Conservation (phyloP, 1,140 invertebrate species). For the Sycobia sp. region DNA sequence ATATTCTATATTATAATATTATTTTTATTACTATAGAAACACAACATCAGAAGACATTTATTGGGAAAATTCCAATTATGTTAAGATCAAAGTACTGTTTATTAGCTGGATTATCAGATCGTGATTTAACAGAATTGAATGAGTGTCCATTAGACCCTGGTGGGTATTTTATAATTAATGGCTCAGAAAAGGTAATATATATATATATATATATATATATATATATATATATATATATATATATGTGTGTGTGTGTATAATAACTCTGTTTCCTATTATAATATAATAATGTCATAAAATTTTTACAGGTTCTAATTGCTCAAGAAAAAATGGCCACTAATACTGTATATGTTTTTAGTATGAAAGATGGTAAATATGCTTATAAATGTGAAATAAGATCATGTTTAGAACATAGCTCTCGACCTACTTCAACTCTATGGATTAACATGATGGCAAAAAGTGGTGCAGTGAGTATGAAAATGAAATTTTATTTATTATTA, state of each 20-base stretch:
- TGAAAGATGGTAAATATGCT: slow-evolving; percentile 97
- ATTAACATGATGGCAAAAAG: slow-evolving; percentile 99
- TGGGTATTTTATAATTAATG: slow-evolving; percentile 96
- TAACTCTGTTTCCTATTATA: too few species aligned
- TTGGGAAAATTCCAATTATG: slow-evolving; percentile 99
- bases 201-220: too few species aligned
- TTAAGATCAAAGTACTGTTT: slow-evolving; percentile 95
- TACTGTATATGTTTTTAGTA: slow-evolving; percentile 98
- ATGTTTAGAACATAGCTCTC: slow-evolving; percentile 88
- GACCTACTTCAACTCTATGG: slow-evolving; percentile 95
- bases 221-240: too few species aligned
- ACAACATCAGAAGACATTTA: slow-evolving; percentile 87
- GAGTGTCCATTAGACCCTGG: slow-evolving; percentile 99
- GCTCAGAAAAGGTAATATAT: slow-evolving; percentile 83
- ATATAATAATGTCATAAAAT: slow-evolving; percentile 18
- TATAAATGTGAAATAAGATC: slow-evolving; percentile 97
- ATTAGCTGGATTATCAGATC: slow-evolving; percentile 88
- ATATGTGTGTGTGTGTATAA: too few species aligned
- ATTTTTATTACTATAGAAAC: slow-evolving; percentile 71
- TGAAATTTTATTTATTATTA: slow-evolving; percentile 1
- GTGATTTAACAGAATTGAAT: slow-evolving; percentile 97
- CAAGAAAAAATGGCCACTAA: slow-evolving; percentile 99
- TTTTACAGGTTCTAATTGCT: slow-evolving; percentile 76
- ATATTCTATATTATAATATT: slow-evolving; percentile 3
- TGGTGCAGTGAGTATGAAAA: slow-evolving; percentile 66